Base-by-base conservation (phyloP, 1,140 invertebrate genomes). In the Subanguina moxae region DNA sequence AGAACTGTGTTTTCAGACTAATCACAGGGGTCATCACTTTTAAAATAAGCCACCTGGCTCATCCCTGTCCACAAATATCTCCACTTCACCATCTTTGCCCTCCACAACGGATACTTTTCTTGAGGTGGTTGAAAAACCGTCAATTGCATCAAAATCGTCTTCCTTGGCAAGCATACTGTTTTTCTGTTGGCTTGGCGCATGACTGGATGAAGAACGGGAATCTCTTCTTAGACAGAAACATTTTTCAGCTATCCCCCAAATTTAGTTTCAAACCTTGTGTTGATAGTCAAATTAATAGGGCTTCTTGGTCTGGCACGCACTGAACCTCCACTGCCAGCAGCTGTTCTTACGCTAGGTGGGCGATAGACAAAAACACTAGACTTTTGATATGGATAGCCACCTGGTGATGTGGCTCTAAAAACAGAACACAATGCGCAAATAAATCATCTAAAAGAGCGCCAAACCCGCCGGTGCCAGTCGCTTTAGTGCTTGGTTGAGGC, bases 61-160 rank as follows among this genome's bases (percentile, higher is more conserved):
- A 38, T 75, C 74, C n/a, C 74, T 63, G n/a, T 77, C 73, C 25
- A 76, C 64, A 42, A 75, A 38, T 23, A 78, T 56, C 56, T 78
- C 66, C 59, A 76, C 58, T 21, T 61, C 58, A n/a, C 58, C 58
- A n/a, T 61, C 58, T 61, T 43, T 61, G 8, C 58, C 58, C 38
- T 61, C 58, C 1, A 32, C 28, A 25, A 61, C 27, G 19, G 58
- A 61, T 7, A 61, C 38, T 30, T 28, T 30, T 61, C 58, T 19
- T 3, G 58, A 61, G 13, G n/a, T 61, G n/a, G 38, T 21, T 8
- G 58, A 61, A 8, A 32, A 19, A n/a, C 38, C 38, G 38, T 61
- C 58, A 30, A 30, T 32, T n/a, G 28, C 38, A 43, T 61, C 58
- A 30, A 61, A 61, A 32, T 61, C 58, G 58, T 61, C 58, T 21